Base-by-base conservation (phyloP, 2,888 invertebrate species). In the Ophion slaviceki region DNA sequence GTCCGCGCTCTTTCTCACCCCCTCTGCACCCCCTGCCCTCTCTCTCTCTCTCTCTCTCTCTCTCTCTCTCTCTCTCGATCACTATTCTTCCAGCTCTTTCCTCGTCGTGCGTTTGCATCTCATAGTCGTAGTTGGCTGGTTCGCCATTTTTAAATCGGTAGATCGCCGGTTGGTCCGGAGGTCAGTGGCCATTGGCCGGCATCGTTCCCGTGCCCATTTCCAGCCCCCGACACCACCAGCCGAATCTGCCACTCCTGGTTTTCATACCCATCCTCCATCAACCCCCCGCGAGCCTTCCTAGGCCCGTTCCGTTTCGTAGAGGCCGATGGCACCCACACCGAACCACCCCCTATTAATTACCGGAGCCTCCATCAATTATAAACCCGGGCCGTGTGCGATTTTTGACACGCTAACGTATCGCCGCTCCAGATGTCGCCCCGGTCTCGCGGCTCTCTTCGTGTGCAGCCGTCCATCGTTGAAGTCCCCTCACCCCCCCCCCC, bases 351-450 rank as follows among this genome's bases (percentile, higher is more conserved):
- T 92, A 93, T 93, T 93, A 93, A 93, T 93, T 93, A 93, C 92
- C 90, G 90, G 91, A 89, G 91, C 91, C 91, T 92, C 91, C 93
- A 93, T 93, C 93, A 93, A 93, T 93, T 92, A 92, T 90, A 90
- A 89, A 88, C 87, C 87, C 88, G 87, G 86, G 88, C 77, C 89
- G 88, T 88, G 90, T 88, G 90, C 90, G 89, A 91, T 91, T 92
- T 92, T 93, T 93, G 93, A 93, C 93, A 92, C 92, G 92, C 90
- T 93, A 93, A 93, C 92, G 92, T 93, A 93, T 93, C 91, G 93
- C 92, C 89, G 86, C 90, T 90, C 91, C 93, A 93, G 93, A 92
- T 93, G 93, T 93, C 91, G 92, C 92, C 86, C 87, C 83, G 67
- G 81, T 45, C 62, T 81, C 47, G 47, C 76, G 40, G 68, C 70